These are phyloP conservation scores for Hucho hucho DNA, from an alignment of 2,113 vertebrate genomes.

Conservation along the genomic window DNA sequence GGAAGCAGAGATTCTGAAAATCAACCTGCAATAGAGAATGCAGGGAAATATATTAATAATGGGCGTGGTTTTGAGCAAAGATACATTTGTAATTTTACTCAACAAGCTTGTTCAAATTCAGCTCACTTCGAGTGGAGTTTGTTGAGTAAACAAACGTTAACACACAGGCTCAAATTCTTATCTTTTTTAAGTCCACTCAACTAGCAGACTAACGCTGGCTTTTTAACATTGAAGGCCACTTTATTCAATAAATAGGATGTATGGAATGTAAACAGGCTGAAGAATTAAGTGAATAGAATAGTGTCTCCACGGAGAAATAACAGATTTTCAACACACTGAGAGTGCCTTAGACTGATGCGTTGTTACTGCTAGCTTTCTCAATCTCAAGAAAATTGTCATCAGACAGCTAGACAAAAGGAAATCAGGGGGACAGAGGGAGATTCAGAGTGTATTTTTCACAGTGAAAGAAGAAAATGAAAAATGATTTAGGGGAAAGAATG, in stretches of 20 bases:
- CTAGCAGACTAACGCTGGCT: too few species aligned
- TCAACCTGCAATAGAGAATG: too few species aligned
- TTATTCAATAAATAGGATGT: not conserved
- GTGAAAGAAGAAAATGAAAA: not conserved
- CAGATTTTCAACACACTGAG: constrained; percentile 8
- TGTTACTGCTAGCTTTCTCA: constrained; percentile 4
- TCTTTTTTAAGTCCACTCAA: too few species aligned
- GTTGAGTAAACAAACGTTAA: too few species aligned
- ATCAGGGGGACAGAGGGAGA: not conserved
- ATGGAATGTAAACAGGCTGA: not conserved
- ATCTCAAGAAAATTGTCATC: not conserved
- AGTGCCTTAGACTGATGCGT: constrained; percentile 5
- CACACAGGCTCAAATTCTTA: too few species aligned
- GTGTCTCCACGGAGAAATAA: constrained; percentile 17
- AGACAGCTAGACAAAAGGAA: constrained; percentile 9
- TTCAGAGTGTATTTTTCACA: not conserved
- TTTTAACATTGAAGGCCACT: not conserved
- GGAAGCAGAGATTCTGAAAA: too few species aligned
- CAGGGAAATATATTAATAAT: too few species aligned
- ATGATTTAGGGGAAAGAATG: not conserved
- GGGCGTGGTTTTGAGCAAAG: too few species aligned
- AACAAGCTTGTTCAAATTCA: too few species aligned
- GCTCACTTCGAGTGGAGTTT: too few species aligned
- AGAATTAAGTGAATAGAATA: not conserved
- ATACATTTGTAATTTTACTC: too few species aligned